Evolutionary conservation across 2,888 invertebrate genomes (phyloP), one percentile per base, ranked within the genome.

Genomic region (Trimorus sp.): DNA sequence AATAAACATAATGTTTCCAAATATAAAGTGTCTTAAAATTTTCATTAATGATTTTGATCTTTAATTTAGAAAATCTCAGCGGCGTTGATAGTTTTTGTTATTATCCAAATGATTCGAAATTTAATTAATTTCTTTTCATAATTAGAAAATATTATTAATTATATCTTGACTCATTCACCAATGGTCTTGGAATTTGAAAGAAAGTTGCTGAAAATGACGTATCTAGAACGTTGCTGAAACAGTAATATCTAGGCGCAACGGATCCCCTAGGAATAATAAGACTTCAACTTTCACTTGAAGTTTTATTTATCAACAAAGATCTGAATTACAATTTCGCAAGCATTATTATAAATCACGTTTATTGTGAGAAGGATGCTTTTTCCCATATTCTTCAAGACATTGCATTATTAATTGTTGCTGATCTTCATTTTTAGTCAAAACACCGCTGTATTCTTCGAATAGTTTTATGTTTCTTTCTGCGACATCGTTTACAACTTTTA

Each of bases 401-500:
- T 63, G 63, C 26, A 63, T 63, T 16, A 63, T 49, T 49, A 16
- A 63, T 48, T 63, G 63, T 26, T 9, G 16, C 51, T 63, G 63
- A 48, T 49, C 26, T 49, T 63, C 63, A 48, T 63, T 37, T 63
- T 63, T 63, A 0, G 63, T 63, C 26, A 63, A 63, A 48, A 42
- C 5, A 36, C 49, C 51, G 37, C 12, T 45, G 37, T 49, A 63
- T 36, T 63, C 63, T 49, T 63, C 36, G 16, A 63, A 63, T 36
- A 63, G 37, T 26, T 48, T 16, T 16, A 63, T 36, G n/a, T 48
- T 63, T 36, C 63, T 48, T n/a, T 63, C 51, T 12, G 49, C 63
- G 14, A 63, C 49, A 49, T 63, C 63, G 37, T 63, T 63, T 11
- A 63, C 63, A 48, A 63, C 63, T 42, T 45, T 59, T 7, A 59